phyloP scores from a whole-genome alignment of 2,113 vertebrate genomes.

The Rhegmatorhina hoffmannsi region DNA sequence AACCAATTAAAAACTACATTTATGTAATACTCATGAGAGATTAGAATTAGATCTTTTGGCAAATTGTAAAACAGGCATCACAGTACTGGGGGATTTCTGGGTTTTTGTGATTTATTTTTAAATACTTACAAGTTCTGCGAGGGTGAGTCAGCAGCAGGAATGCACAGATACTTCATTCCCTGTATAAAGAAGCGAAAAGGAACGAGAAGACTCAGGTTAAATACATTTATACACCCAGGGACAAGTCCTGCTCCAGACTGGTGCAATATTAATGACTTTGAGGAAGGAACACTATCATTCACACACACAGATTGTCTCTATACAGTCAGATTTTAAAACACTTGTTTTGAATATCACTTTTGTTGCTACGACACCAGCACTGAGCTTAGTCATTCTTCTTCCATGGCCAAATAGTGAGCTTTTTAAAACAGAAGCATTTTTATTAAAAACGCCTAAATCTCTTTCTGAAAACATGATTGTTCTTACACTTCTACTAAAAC shows the following conservation, averaged over 20 bases:
- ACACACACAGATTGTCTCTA: background rate
- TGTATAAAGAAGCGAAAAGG: slow-evolving; percentile 67
- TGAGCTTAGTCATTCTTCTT: background rate
- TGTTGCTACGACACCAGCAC: slow-evolving; percentile 32
- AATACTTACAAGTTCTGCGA: slow-evolving; percentile 91
- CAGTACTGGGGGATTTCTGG: background rate
- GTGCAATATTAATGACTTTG: background rate
- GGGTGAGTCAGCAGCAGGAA: slow-evolving; percentile 88
- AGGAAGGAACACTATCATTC: background rate
- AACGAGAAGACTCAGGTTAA: background rate
- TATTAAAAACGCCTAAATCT: background rate
- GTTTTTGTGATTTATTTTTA: background rate
- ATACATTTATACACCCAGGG: background rate
- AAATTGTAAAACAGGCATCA: background rate
- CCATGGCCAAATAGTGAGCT: background rate
- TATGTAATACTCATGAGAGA: background rate
- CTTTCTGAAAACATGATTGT: background rate
- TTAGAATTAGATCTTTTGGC: background rate
- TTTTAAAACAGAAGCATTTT: background rate
- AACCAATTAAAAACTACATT: background rate
- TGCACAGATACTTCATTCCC: slow-evolving; percentile 97
- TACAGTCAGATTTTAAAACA: background rate
- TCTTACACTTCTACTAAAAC: background rate
- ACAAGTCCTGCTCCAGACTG: background rate
- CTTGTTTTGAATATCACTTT: slow-evolving; percentile 19